Evolutionary conservation across 2,797 vertebrate species (phyloP), one percentile per base, ranked within the genome.

Genomic region (Anabas testudineus): DNA sequence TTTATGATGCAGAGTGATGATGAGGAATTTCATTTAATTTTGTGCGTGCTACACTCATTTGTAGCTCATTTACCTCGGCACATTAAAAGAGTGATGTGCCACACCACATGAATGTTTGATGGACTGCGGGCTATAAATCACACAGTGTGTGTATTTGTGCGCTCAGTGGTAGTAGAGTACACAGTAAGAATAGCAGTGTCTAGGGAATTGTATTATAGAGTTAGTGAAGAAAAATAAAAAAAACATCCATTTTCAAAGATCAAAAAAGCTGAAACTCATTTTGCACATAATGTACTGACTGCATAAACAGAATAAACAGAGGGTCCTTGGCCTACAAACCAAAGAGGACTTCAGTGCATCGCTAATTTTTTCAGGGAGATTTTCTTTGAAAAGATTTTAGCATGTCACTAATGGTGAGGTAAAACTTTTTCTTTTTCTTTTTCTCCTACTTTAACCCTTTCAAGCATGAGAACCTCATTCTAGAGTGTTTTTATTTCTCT

Each of bases 171-270:
- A 30, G 28, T 7, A 30, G 28, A 30, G 5, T 7, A 30, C 28
- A 30, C 19, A 22, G 62, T 54, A 80, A 43, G 5, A 54, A 49
- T 21, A 55, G 26, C 42, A 16, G 7, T 32, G 42, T 47, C 21
- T 10, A 7, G 36, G 26, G 0, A 12, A 55, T 63, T 22, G 63
- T 8, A 67, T 52, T 28, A 57, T 5, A 21, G 3, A 10, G 0
- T 45, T 18, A 58, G 19, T 65, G 36, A 62, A 49, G 36, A 58
- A 49, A 48, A 56, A 39, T 51, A 49, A 47, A 56, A 39, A 51
- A 49, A 47, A 56, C 36, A 46, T 47, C 5, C 13, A 16, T 32
- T 68, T 71, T 34, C 43, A 57, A 13, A 55, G 6, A 51, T 55
- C 0, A 32, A 32, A 75, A 53, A 53, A 45, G n/a, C 32, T 26